Percentiles rank a stretch among this genome's conserved stretches.
Conservation (phyloP, 2,113 vertebrate species). For the Hyaena hyaena region DNA sequence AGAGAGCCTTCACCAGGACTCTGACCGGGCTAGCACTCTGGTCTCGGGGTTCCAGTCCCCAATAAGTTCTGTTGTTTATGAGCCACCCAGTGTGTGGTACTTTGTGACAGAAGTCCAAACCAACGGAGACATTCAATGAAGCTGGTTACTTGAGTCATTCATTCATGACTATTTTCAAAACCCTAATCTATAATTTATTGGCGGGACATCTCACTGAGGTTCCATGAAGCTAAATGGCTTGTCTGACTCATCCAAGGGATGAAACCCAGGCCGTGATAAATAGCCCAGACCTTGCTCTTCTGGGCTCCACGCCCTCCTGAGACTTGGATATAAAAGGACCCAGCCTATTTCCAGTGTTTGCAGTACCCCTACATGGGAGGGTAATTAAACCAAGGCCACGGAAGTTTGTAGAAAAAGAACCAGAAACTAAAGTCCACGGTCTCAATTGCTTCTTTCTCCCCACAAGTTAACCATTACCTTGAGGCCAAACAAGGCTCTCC, state of each 20-base stretch:
- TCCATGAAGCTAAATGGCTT: neutral
- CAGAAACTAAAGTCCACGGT: constrained; percentile 59
- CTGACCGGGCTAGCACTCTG: neutral
- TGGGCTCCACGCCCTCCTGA: neutral
- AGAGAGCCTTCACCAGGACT: neutral
- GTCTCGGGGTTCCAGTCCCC: accelerated
- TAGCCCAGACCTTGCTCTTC: neutral
- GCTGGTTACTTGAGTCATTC: neutral
- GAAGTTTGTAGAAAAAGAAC: constrained; percentile 4
- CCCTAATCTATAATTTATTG: neutral
- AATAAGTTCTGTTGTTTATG: neutral
- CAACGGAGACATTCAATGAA: neutral
- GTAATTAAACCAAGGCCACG: constrained; percentile 35
- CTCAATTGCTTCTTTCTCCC: neutral
- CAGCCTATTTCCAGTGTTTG: neutral
- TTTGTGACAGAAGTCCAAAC: neutral
- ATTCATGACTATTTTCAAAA: constrained; percentile 41
- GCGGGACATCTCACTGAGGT: neutral
- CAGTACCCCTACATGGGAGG: neutral
- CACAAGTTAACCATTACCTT: constrained; percentile 64
- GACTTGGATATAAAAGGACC: neutral
- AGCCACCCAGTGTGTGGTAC: neutral
- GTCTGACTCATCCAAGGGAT: neutral
- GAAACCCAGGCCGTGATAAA: neutral
- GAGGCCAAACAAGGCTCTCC: constrained; percentile 55